phyloP scores from a whole-genome alignment of 2,888 invertebrate genomes.

The Carcina quercana region DNA sequence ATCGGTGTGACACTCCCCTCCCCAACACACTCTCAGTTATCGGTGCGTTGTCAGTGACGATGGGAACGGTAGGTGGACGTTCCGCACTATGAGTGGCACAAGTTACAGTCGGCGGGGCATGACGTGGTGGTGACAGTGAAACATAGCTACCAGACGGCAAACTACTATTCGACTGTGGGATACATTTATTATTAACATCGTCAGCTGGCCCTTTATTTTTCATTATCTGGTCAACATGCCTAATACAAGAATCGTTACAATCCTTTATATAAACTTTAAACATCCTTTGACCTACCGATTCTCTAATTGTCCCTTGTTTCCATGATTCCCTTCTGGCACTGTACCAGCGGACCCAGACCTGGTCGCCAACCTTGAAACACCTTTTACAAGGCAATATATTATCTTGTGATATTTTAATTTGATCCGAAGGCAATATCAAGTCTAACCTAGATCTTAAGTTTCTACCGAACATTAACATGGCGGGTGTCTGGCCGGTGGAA shows the following conservation, averaged over 20 bases:
- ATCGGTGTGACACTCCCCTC: too few relatives aligned
- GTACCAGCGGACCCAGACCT: conserved; percentile 14
- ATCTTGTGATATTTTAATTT: not conserved
- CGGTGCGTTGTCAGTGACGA: too few relatives aligned
- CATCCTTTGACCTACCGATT: conserved; percentile 11
- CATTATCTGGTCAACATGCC: conserved; percentile 4
- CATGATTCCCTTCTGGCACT: conserved; percentile 9
- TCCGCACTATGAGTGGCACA: too few relatives aligned
- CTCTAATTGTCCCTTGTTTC: conserved; percentile 7
- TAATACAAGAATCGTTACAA: not conserved
- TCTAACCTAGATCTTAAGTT: conserved; percentile 16
- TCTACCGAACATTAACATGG: conserved; percentile 18
- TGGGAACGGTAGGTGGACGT: too few relatives aligned
- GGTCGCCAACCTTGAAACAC: conserved; percentile 8
- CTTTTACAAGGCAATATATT: not conserved
- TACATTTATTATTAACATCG: too few relatives aligned
- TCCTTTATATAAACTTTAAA: not conserved
- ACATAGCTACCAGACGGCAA: too few relatives aligned
- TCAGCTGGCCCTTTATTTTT: conserved; percentile 5
- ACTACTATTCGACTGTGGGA: too few relatives aligned
- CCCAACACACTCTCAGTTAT: too few relatives aligned
- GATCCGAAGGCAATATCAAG: conserved; percentile 6
- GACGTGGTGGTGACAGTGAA: too few relatives aligned
- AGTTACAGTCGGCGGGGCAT: too few relatives aligned
- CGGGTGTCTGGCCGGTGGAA: conserved; percentile 16